phyloP scores from a whole-genome alignment of 2,797 vertebrate genomes.

The Sebastiscus tertius region DNA sequence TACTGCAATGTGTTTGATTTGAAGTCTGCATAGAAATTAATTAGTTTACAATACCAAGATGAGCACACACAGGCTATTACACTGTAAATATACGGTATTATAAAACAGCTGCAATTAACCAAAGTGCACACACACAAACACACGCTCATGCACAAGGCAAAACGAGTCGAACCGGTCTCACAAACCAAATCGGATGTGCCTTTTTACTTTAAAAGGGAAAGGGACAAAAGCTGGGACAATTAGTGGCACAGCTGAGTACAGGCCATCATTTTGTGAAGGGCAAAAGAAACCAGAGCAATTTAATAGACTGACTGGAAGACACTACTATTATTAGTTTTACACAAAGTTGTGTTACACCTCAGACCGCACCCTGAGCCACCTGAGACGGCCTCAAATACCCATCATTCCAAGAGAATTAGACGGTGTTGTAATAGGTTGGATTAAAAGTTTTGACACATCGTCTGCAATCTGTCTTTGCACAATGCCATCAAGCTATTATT shows the following conservation, averaged over 20 bases:
- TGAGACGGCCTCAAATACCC: slow-evolving; percentile 45
- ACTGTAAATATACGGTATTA: neutral
- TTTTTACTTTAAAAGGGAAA: slow-evolving; percentile 42
- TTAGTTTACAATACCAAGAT: neutral
- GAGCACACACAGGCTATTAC: neutral
- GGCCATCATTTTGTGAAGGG: neutral
- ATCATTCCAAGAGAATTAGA: slow-evolving; percentile 56
- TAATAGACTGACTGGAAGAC: slow-evolving; percentile 13
- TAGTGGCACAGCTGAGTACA: slow-evolving; percentile 30
- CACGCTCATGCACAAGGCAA: neutral
- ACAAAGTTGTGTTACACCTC: slow-evolving; percentile 36
- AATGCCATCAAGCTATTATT: neutral
- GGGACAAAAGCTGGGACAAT: slow-evolving; percentile 39
- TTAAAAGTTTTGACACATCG: slow-evolving; percentile 27
- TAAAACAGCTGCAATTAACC: slow-evolving; percentile 1
- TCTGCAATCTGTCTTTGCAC: neutral
- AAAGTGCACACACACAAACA: neutral
- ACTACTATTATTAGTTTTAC: slow-evolving; percentile 41
- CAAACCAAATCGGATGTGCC: slow-evolving; percentile 46
- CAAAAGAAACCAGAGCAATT: slow-evolving; percentile 33
- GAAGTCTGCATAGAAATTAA: neutral
- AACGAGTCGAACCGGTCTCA: slow-evolving; percentile 68
- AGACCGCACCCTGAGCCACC: slow-evolving; percentile 54
- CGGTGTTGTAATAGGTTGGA: slow-evolving; percentile 16
- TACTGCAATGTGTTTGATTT: neutral